These are phyloP conservation scores for Sorex araneus DNA, from an alignment of 2,113 vertebrate genomes.

Conservation along the genomic window DNA sequence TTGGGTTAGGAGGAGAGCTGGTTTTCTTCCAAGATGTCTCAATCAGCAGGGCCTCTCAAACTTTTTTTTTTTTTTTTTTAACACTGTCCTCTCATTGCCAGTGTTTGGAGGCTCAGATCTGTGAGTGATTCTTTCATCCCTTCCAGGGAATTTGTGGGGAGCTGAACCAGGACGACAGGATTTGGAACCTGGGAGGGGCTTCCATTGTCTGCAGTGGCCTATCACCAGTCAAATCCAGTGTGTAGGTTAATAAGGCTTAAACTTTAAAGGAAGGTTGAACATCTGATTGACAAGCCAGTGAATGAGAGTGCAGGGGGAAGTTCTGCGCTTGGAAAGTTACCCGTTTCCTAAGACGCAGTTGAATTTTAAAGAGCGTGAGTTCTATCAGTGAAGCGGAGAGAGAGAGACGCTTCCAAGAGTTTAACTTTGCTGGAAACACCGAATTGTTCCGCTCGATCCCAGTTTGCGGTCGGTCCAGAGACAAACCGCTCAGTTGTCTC, in stretches of 20 bases:
- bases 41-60: constrained; percentile 93
- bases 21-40: constrained; percentile 93
- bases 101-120: constrained; percentile 90
- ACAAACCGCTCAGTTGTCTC: neutral
- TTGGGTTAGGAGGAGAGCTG: constrained; percentile 79
- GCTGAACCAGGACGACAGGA: constrained; percentile 91
- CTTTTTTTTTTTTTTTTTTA: constrained; percentile 80
- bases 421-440: constrained; percentile 62
- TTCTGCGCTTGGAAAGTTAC: constrained; percentile 89
- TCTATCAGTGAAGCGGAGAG: constrained; percentile 75
- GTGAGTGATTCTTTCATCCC: constrained; percentile 92
- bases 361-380: constrained; percentile 83
- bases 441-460: neutral
- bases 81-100: constrained; percentile 86
- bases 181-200: constrained; percentile 92
- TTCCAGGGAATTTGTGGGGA: constrained; percentile 89
- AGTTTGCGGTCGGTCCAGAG: neutral
- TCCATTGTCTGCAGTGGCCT: constrained; percentile 91
- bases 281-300: constrained; percentile 93
- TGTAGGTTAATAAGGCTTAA: constrained; percentile 95
- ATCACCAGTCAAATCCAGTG: constrained; percentile 92
- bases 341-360: constrained; percentile 82
- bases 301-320: constrained; percentile 91
- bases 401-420: constrained; percentile 73
- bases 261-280: constrained; percentile 92